Conservation (phyloP, 2,888 invertebrate genomes). For the Drosophila infuscata region DNA sequence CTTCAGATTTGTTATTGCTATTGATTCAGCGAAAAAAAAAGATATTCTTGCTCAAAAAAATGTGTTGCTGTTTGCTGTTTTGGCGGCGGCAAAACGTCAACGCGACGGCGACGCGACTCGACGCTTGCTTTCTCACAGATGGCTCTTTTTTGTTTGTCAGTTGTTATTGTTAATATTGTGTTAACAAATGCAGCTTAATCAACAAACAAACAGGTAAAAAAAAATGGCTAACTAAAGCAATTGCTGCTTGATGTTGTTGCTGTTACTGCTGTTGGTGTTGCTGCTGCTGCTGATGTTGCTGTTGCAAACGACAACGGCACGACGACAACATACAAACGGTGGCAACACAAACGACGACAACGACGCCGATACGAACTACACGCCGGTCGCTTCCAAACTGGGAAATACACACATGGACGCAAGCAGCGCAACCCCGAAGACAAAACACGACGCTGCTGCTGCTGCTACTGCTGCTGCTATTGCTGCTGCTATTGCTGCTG, state of each 20-base stretch:
- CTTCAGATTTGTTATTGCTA: constrained; percentile 25
- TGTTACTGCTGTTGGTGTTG: constrained; percentile 26
- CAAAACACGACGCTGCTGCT: constrained; percentile 30
- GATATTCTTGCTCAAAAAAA: constrained; percentile 24
- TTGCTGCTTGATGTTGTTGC: not conserved
- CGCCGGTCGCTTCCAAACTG: constrained; percentile 86
- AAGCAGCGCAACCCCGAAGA: constrained; percentile 65
- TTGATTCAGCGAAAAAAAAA: constrained; percentile 17
- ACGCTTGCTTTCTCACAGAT: constrained; percentile 16
- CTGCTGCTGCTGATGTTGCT: constrained; percentile 19
- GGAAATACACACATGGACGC: constrained; percentile 84
- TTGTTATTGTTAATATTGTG: constrained; percentile 14
- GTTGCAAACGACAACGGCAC: constrained; percentile 34
- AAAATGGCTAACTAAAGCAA: not conserved
- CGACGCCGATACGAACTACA: constrained; percentile 85
- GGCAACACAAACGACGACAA: constrained; percentile 53
- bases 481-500: constrained; percentile 4
- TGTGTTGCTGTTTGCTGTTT: constrained; percentile 52
- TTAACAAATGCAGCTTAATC: constrained; percentile 7
- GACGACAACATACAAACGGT: constrained; percentile 49
- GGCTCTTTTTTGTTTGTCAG: constrained; percentile 10
- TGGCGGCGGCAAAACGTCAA: constrained; percentile 74
- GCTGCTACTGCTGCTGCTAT: constrained; percentile 2
- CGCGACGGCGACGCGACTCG: constrained; percentile 49
- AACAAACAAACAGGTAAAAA: not conserved